These are phyloP conservation scores for Orius insidiosus DNA, from an alignment of 1,140 invertebrate genomes.

Conservation along the genomic window DNA sequence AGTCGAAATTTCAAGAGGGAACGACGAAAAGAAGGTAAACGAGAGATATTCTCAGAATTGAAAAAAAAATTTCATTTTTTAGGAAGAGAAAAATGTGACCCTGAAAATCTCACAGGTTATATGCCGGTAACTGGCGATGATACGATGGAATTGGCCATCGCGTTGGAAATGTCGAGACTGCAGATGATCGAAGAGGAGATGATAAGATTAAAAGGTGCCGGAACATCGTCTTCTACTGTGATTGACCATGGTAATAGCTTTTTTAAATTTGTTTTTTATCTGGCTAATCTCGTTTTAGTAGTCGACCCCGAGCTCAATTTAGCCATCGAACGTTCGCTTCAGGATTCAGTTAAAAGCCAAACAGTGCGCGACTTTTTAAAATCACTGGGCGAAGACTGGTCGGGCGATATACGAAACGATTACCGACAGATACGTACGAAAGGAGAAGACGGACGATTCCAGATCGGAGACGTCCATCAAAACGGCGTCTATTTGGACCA, in stretches of 20 bases:
- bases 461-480: slow-evolving; percentile 34
- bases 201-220: slow-evolving; percentile 19
- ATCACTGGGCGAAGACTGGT: slow-evolving; percentile 27
- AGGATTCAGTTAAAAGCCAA: slow-evolving; percentile 25
- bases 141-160: slow-evolving; percentile 46
- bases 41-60: no score
- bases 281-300: no score
- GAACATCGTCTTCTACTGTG: background rate
- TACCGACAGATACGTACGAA: background rate
- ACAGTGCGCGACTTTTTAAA: slow-evolving; percentile 36
- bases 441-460: slow-evolving; percentile 32
- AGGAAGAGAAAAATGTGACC: no score
- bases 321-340: slow-evolving; percentile 30
- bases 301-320: slow-evolving; percentile 31
- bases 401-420: background rate
- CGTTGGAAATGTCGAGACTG: slow-evolving; percentile 51
- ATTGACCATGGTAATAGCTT: background rate
- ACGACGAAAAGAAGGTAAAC: no score
- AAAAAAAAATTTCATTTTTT: no score
- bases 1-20: slow-evolving; percentile 36
- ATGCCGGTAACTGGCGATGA: slow-evolving; percentile 28
- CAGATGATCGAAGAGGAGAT: slow-evolving; percentile 43
- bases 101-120: slow-evolving; percentile 8
- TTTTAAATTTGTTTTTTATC: background rate
- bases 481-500: slow-evolving; percentile 26